phyloP scores from a whole-genome alignment of 2,797 vertebrate species.

The Anguilla marmorata region DNA sequence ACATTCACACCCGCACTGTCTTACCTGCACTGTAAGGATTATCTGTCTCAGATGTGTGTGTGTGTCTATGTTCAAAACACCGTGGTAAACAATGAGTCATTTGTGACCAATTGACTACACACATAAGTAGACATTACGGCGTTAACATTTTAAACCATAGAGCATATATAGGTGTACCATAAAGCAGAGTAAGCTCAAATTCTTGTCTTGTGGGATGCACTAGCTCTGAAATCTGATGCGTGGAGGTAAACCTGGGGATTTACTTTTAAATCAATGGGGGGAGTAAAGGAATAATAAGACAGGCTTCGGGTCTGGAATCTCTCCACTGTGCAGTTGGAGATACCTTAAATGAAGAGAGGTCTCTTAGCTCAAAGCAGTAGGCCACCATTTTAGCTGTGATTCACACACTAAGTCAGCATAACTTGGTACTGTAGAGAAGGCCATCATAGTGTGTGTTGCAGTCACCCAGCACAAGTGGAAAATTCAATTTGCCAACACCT shows the following conservation, averaged over 20 bases:
- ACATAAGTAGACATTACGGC: constrained; percentile 18
- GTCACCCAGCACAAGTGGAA: neutral
- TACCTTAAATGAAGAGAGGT: constrained; percentile 13
- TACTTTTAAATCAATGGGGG: neutral
- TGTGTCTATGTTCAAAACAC: neutral
- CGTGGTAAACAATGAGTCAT: neutral
- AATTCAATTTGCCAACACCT: neutral
- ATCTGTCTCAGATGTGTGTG: neutral
- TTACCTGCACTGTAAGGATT: neutral
- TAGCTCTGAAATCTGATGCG: neutral
- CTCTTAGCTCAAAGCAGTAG: constrained; percentile 12
- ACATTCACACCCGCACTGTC: neutral
- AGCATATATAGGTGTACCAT: neutral
- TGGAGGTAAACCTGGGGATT: constrained; percentile 19
- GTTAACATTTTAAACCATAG: neutral
- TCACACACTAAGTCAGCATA: constrained; percentile 17
- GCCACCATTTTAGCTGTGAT: constrained; percentile 17
- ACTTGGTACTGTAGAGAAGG: neutral
- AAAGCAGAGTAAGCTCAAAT: neutral
- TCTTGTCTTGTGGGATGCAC: neutral
- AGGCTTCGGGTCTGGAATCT: constrained; percentile 14
- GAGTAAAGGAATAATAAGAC: neutral
- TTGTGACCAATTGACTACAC: neutral
- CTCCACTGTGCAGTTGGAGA: constrained; percentile 2
- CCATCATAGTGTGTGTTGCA: neutral